Base-by-base conservation (phyloP, 2,113 vertebrate species). In the Columbina picui region DNA sequence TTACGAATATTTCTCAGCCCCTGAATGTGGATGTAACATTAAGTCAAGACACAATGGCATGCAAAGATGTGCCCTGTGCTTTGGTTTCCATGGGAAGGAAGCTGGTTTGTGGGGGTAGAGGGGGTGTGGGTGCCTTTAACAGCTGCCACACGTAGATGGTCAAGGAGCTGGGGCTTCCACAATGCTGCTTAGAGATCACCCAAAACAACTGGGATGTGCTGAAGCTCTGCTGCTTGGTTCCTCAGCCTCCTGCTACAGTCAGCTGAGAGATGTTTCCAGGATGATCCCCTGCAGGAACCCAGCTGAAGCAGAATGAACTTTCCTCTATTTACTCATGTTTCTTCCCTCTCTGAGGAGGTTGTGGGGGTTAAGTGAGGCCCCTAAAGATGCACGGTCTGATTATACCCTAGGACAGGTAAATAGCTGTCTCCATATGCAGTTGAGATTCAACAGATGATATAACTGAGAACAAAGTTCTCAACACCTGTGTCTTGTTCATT, bases 41-140 rank as follows among this genome's bases (percentile, higher is more conserved):
- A 65, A 73, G 19, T 53, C 53, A 56, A 68, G 26, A 52, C 34
- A 17, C 17, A 21, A 12, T 79, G 78, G 30, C 49, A 53, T 3
- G 4, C 1, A 1, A 60, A 53, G 36, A 41, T 0, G 0, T 43
- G n/a, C 30, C 30, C 45, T 53, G 0, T 10, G 9, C 47, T 64
- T 80, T 32, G 12, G 22, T 50, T 92, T 90, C 63, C 39, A 9
- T 22, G 41, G 29, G 45, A 94, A 84, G 21, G 18, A 87, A 67
- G 27, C 5, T 61, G 50, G 22, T 34, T 14, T 89, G 26, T 14
- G 19, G 11, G 26, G n/a, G 26, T 4, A n/a, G 14, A 43, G 3
- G 0, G 7, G 18, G 1, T 50, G 27, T 36, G 55, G 9, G 38
- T 91, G n/a, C 30, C 14, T 77, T 89, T 63, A 73, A 26, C 17